phyloP scores from a whole-genome alignment of 1,140 invertebrate genomes.

The Hyposmocoma kahamanoa region DNA sequence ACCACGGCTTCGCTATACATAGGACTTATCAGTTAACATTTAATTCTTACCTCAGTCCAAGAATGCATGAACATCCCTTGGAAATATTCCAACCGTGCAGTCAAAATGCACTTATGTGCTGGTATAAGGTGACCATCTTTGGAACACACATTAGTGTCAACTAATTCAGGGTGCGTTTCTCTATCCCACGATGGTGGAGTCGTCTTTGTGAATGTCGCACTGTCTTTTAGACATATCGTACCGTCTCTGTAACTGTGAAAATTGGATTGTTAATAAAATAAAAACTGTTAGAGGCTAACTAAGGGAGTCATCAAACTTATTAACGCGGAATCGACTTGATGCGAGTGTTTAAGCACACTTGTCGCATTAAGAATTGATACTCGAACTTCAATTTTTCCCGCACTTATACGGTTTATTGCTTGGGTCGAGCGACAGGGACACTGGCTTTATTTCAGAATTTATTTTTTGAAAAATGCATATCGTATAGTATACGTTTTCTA shows the following conservation, averaged over 20 bases:
- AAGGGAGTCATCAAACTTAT: too few species aligned
- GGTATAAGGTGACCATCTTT: slow-evolving; percentile 75
- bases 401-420: too few species aligned
- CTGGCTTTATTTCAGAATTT: too few species aligned
- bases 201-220: slow-evolving; percentile 31
- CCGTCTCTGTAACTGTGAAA: slow-evolving; percentile 51
- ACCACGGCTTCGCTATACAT: too few species aligned
- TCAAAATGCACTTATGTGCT: slow-evolving; percentile 84
- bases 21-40: too few species aligned
- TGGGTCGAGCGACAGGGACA: too few species aligned
- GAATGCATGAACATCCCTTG: slow-evolving; percentile 81
- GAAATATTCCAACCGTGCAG: slow-evolving; percentile 84
- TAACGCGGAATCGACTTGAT: too few species aligned
- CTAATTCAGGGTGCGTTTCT: slow-evolving; percentile 69
- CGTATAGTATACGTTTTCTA: too few species aligned
- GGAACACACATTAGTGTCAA: slow-evolving; percentile 76
- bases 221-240: slow-evolving; percentile 44
- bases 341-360: too few species aligned
- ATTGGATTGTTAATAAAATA: background rate
- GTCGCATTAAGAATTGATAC: too few species aligned
- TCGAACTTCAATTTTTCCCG: too few species aligned
- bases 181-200: slow-evolving; percentile 36
- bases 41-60: slow-evolving; percentile 82
- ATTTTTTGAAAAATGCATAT: too few species aligned
- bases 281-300: background rate